Evolutionary conservation across 2,888 invertebrate genomes (phyloP).

Genomic region (Candidula unifasciata): DNA sequence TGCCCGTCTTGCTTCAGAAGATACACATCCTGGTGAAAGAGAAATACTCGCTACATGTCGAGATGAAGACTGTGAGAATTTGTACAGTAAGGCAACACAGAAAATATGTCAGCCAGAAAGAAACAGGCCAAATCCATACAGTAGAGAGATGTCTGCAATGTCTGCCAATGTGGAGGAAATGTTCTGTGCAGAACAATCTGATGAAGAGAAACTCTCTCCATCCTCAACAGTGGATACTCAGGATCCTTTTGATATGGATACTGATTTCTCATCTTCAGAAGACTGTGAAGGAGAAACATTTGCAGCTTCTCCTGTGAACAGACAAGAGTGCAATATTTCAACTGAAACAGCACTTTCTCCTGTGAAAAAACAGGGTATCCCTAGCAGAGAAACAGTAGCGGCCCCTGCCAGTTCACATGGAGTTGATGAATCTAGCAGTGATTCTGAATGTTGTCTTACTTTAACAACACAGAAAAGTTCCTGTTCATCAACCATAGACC

Average conservation of each 20-base stretch:
- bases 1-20: neutral
- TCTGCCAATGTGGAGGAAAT: neutral
- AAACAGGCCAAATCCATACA: neutral
- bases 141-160: conserved; percentile 1
- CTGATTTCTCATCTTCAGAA: neutral
- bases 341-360: neutral
- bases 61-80: neutral
- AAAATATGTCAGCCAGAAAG: neutral
- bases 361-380: neutral
- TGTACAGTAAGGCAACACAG: conserved; percentile 3
- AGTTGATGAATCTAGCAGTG: conserved; percentile 6
- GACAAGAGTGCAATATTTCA: neutral
- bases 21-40: neutral
- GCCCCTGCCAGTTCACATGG: neutral
- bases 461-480: conserved; percentile 14
- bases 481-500: neutral
- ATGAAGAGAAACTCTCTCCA: neutral
- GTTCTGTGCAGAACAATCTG: neutral
- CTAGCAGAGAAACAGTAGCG: neutral
- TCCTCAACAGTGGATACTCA: conserved; percentile 4
- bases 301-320: neutral
- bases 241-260: neutral
- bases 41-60: neutral
- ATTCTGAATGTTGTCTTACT: neutral
- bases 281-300: neutral